Conservation (phyloP, 2,113 vertebrate genomes). For the Ictalurus punctatus region DNA sequence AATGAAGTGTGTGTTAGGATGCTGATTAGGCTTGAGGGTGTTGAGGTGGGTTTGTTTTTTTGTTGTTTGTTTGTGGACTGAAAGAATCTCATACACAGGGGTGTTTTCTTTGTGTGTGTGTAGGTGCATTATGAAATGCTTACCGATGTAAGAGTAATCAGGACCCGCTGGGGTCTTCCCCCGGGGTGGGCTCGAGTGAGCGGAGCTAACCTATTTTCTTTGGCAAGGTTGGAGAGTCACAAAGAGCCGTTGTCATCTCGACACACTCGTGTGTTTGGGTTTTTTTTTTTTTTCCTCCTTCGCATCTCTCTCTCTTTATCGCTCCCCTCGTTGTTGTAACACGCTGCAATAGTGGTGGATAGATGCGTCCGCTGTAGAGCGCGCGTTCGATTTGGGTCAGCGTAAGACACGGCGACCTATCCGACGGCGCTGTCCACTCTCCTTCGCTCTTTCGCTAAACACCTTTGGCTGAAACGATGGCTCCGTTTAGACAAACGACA, state of each 20-base stretch:
- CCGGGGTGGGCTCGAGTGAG: conserved; percentile 13
- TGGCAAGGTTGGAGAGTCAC: conserved; percentile 47
- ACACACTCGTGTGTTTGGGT: neutral
- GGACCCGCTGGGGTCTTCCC: conserved; percentile 30
- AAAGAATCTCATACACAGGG: conserved; percentile 22
- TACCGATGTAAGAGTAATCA: conserved; percentile 49
- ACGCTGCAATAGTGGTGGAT: conserved; percentile 9
- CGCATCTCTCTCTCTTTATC: neutral
- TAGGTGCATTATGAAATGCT: conserved; percentile 36
- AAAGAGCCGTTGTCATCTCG: conserved; percentile 22
- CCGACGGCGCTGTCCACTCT: conserved; percentile 38
- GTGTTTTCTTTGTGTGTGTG: conserved; percentile 32
- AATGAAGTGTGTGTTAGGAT: conserved; percentile 18
- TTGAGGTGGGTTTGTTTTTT: neutral
- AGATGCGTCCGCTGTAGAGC: neutral
- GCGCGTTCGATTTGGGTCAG: conserved; percentile 36
- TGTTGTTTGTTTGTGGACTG: conserved; percentile 18
- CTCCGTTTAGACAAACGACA: neutral
- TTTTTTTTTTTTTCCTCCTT: neutral
- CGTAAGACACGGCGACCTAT: conserved; percentile 40
- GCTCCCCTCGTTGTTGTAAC: conserved; percentile 12
- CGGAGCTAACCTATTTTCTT: conserved; percentile 46
- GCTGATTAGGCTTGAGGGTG: conserved; percentile 26
- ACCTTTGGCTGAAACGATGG: conserved; percentile 33
- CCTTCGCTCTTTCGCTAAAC: conserved; percentile 23